Base-by-base conservation (phyloP, 2,888 invertebrate genomes). In the Agrotis segetum region DNA sequence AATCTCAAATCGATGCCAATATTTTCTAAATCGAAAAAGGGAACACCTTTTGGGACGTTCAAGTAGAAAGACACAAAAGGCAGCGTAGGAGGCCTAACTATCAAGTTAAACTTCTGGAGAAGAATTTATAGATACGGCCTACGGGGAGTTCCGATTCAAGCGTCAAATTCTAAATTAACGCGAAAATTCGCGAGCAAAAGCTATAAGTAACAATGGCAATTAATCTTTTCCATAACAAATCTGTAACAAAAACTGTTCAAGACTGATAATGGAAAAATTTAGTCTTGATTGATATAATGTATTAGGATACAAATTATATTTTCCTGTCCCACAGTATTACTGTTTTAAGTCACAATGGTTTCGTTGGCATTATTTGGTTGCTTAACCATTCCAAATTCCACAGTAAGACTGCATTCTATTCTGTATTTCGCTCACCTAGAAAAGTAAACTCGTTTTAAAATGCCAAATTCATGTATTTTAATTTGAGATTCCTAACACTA, bases 401-500 rank as follows among this genome's bases (percentile, higher is more conserved):
- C 34, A 34, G 34, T 6, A 34, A n/a, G 14, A 2, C 0, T 14
- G 46, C 21, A 17, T 17, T 34, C 3, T 21, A 16, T 40, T 59
- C 21, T 34, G 34, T 7, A 24, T 44, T 50, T 34, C 40, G n/a
- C 21, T 14, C n/a, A 9, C 9, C 9, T 24, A n/a, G 2, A 46
- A 46, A n/a, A 3, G 17, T n/a, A 19, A 49, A 62, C 9, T 19
- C 3, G 0, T 29, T 29, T 49, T 11, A 16, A 19, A 34, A 34
- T 34, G 34, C 34, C 34, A 34, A 34, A 34, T 34, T 34, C 16
- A 52, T 9, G 29, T 34, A 44, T 19, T 46, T 44, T n/a, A 21
- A 73, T 58, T 77, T 47, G 71, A 77, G 74, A 74, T 74, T 74
- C 71, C 46, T 49, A 34, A 49, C 21, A 49, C 56, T 56, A 62